A percentile compares a stretch with the other conserved stretches of the same genome.
These are phyloP conservation scores for Onychomys leucogaster DNA, from an alignment of 2,797 vertebrate genomes.

Conservation along the genomic window DNA sequence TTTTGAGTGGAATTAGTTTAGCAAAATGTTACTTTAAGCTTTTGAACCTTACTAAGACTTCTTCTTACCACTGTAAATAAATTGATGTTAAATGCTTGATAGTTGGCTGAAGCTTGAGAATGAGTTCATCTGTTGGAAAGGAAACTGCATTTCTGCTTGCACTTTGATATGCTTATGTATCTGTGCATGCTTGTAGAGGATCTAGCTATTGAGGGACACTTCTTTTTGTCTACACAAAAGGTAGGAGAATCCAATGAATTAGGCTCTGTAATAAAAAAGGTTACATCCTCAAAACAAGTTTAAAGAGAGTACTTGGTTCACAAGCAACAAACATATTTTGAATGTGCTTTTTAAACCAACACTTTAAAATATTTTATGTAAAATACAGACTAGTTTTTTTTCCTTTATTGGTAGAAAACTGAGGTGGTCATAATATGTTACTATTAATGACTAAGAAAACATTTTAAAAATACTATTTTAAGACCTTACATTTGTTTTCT, in stretches of 20 bases:
- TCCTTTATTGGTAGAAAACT: neutral
- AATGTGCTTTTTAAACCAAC: neutral
- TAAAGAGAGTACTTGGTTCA: neutral
- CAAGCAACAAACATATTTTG: neutral
- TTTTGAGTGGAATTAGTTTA: neutral
- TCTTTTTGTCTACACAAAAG: neutral
- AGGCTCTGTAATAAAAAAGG: neutral
- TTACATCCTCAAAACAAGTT: neutral
- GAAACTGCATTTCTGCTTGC: neutral
- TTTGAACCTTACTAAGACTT: neutral
- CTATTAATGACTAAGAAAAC: constrained; percentile 3
- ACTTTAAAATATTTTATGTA: neutral
- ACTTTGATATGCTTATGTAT: neutral
- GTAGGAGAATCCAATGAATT: neutral
- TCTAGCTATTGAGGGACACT: rapidly evolving
- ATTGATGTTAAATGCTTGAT: neutral
- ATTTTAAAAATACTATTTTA: neutral
- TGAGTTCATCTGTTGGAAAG: neutral
- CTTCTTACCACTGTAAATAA: neutral
- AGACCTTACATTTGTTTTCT: neutral
- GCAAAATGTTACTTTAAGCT: neutral
- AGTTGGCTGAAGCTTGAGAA: neutral
- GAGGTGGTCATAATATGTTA: neutral
- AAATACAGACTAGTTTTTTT: neutral
- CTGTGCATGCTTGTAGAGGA: neutral